phyloP scores from a whole-genome alignment of 2,113 vertebrate genomes.

The Eurystomus gularis region DNA sequence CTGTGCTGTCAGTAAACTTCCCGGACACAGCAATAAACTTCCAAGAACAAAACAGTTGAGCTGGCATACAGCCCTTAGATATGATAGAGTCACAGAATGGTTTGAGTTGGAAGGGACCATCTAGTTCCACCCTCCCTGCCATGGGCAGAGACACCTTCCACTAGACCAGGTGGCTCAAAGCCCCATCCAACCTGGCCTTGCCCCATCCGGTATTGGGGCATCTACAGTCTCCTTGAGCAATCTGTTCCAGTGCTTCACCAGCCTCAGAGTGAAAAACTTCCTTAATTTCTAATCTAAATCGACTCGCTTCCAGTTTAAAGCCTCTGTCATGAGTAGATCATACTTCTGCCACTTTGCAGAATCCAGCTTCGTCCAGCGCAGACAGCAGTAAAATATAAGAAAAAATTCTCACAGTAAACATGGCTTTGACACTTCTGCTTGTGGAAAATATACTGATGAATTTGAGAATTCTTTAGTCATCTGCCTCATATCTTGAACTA shows the following conservation, averaged over 20 bases:
- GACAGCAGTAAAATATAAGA: neutral
- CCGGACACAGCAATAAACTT: neutral
- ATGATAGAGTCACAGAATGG: no score
- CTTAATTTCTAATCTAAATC: no score
- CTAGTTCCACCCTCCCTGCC: no score
- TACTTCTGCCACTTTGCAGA: neutral
- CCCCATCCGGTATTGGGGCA: no score
- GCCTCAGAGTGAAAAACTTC: no score
- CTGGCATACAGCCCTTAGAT: neutral
- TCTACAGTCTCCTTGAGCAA: no score
- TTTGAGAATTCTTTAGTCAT: neutral
- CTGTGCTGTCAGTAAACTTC: neutral
- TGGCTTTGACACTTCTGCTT: neutral
- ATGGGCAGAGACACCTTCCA: no score
- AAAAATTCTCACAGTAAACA: neutral
- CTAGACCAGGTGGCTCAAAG: no score
- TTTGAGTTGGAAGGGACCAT: no score
- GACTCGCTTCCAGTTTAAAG: no score
- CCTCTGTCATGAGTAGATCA: neutral
- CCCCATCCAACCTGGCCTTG: no score
- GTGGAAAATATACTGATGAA: neutral
- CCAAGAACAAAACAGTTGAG: neutral
- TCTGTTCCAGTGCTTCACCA: no score
- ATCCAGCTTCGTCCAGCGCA: neutral
- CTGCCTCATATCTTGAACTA: neutral